Evolutionary conservation across 2,888 invertebrate species (phyloP).

Genomic region (Diloba caeruleocephala): DNA sequence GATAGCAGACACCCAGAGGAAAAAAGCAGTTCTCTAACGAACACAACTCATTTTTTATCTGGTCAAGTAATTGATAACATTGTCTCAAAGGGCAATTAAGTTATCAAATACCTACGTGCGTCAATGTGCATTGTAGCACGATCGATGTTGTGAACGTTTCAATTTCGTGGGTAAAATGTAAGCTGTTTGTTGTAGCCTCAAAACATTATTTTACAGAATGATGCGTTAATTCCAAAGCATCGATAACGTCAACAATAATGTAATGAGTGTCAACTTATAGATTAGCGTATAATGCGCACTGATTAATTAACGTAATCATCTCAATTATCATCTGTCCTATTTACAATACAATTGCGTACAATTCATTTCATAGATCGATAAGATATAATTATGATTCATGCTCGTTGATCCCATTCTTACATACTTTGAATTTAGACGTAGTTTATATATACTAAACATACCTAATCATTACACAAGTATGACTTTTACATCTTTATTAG

Average conservation of each 20-base stretch:
- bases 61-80: constrained; percentile 59
- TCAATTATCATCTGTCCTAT: background rate
- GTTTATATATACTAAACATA: too few species aligned
- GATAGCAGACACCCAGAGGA: constrained; percentile 27
- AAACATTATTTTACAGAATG: background rate
- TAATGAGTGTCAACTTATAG: background rate
- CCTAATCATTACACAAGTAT: too few species aligned
- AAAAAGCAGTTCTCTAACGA: constrained; percentile 43
- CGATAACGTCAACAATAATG: background rate
- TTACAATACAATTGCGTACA: background rate
- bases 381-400: background rate
- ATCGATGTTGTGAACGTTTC: constrained; percentile 6
- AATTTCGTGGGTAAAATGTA: constrained; percentile 15
- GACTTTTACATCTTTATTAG: too few species aligned
- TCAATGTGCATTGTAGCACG: constrained; percentile 50
- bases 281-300: background rate
- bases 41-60: constrained; percentile 57
- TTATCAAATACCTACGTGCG: constrained; percentile 65
- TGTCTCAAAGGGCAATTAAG: constrained; percentile 70
- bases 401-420: too few species aligned
- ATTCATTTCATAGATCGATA: background rate
- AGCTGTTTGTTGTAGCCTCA: constrained; percentile 2
- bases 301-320: background rate
- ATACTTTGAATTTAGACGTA: too few species aligned
- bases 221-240: constrained; percentile 4